Percentiles rank a stretch among this genome's conserved stretches.
These are phyloP conservation scores for Hemibagrus guttatus DNA, from an alignment of 2,797 vertebrate species.

Conservation along the genomic window DNA sequence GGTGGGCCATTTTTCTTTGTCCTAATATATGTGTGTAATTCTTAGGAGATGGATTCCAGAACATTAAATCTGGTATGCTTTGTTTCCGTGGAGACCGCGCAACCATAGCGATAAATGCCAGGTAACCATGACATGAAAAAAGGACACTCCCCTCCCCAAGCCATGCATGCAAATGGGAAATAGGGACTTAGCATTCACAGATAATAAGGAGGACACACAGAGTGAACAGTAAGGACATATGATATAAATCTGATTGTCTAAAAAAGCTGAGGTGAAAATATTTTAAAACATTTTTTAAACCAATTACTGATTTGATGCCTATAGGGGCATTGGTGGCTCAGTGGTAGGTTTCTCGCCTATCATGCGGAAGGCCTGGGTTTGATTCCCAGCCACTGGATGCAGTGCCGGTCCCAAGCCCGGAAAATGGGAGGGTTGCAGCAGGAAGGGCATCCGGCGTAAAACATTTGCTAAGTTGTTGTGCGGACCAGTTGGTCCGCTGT, in stretches of 20 bases:
- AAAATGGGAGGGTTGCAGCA: too few species aligned
- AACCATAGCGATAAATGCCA: constrained; percentile 57
- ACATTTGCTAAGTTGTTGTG: too few species aligned
- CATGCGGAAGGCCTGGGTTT: too few species aligned
- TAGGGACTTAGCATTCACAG: background rate
- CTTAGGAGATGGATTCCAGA: constrained; percentile 64
- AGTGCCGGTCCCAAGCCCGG: too few species aligned
- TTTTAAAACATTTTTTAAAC: background rate
- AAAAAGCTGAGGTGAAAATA: background rate
- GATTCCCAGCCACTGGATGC: too few species aligned
- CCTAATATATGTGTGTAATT: constrained; percentile 37
- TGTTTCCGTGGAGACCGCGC: constrained; percentile 56
- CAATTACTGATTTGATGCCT: background rate
- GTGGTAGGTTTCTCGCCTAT: too few species aligned
- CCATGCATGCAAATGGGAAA: constrained; percentile 11
- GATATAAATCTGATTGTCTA: constrained; percentile 16
- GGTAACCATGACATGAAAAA: constrained; percentile 58
- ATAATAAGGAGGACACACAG: constrained; percentile 38
- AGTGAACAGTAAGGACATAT: constrained; percentile 15
- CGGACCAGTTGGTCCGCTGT: too few species aligned
- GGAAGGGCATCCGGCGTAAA: too few species aligned
- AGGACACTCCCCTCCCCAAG: constrained; percentile 9
- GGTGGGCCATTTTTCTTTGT: constrained; percentile 4
- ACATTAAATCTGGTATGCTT: constrained; percentile 44
- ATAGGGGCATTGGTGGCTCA: too few species aligned